Evolutionary conservation across 2,888 invertebrate species (phyloP).

Genomic region (Brachyopa scutellaris): DNA sequence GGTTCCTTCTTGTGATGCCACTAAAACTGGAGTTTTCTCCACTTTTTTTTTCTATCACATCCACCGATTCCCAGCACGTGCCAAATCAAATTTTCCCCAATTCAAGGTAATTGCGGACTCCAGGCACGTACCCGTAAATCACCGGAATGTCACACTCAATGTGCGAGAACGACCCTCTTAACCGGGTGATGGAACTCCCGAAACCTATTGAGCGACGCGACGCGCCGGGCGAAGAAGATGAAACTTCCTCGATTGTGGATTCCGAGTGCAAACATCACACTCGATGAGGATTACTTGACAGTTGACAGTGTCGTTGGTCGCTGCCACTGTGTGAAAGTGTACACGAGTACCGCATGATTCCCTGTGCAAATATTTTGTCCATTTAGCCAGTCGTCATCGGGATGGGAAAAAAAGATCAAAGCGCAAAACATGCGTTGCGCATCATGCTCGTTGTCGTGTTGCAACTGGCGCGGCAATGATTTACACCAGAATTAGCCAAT

Average conservation of each 20-base stretch:
- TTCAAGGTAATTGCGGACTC: conserved; percentile 64
- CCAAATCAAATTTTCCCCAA: conserved; percentile 69
- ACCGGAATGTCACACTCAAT: conserved; percentile 69
- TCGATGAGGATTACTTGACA: conserved; percentile 12
- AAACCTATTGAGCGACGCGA: conserved; percentile 22
- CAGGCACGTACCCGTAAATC: conserved; percentile 68
- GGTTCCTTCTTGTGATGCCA: not conserved
- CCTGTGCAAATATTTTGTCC: conserved; percentile 54
- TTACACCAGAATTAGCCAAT: conserved; percentile 71
- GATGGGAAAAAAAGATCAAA: conserved; percentile 62
- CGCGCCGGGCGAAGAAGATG: conserved; percentile 39
- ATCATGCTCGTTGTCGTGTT: conserved; percentile 69
- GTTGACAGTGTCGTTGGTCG: not conserved
- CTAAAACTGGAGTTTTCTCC: conserved; percentile 1
- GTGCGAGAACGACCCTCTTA: conserved; percentile 71
- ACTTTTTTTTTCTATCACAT: conserved; percentile 11
- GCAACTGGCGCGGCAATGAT: conserved; percentile 69
- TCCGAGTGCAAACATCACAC: conserved; percentile 50
- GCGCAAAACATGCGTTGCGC: conserved; percentile 50
- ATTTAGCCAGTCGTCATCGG: conserved; percentile 36
- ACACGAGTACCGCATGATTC: not conserved
- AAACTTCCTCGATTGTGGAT: conserved; percentile 44
- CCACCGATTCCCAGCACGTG: conserved; percentile 57
- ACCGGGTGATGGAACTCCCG: conserved; percentile 45
- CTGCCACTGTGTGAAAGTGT: not conserved